Base-by-base conservation (phyloP, 2,797 vertebrate species). In the Rhinichthys osculus region DNA sequence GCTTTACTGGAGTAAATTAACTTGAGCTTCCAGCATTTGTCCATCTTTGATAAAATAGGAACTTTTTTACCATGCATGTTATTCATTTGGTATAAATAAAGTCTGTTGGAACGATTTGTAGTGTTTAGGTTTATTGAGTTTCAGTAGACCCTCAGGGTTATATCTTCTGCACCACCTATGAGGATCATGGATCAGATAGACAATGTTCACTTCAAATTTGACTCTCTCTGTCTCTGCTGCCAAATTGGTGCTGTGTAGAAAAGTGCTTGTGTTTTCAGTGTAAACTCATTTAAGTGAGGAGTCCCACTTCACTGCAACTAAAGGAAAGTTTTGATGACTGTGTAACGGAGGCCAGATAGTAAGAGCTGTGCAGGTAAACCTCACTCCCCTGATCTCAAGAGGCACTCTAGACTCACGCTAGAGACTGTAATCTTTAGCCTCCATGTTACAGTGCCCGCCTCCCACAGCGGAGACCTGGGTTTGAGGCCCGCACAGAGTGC, bases 11-110 rank as follows among this genome's bases (percentile, higher is more conserved):
- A 57, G 50, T 57, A 77, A 38, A 57, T 35, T 5, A n/a, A 77
- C 21, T n/a, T 16, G 2, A n/a, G 77, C 38, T 78, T 72, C 7
- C 77, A 78, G 57, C 38, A 42, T 78, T 78, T 78, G 38, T 19
- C 54, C 5, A 19, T 1, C 3, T 27, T 40, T 27, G 54, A 19
- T 62, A 27, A 78, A 78, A 35, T 59, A 40, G n/a, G 35, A 78
- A 40, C 1, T 27, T 59, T 76, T 59, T 3, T 27, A 8, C 21
- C 33, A n/a, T 59, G 35, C 54, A 54, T 42, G 54, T 42, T 78
- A 42, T 42, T 62, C 14, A 42, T 42, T 42, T 27, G 2, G 30
- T 57, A 7, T 21, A 50, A 54, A 54, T 27, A 8, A 3, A 3
- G 40, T 74, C 17, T 54, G 30, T 14, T 76, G 35, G 7, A 40